A percentile compares a stretch with the other conserved stretches of the same genome.
Evolutionary conservation across 2,888 invertebrate genomes (phyloP).

Genomic region (Celastrina argiolus): DNA sequence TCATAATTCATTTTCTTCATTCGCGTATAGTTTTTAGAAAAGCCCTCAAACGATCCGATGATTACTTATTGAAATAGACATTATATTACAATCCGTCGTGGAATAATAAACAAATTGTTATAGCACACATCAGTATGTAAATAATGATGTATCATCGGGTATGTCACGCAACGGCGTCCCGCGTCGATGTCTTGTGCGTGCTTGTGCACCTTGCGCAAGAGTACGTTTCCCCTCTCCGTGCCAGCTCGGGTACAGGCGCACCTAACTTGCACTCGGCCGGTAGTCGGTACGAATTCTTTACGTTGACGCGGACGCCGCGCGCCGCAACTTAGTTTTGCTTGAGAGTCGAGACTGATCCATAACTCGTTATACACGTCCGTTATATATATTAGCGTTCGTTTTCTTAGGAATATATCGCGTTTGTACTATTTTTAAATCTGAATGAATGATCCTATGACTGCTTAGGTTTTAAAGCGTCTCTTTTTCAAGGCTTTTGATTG

Average conservation of each 20-base stretch:
- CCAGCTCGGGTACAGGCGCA: constrained; percentile 35
- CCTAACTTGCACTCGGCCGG: constrained; percentile 35
- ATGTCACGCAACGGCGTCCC: background rate
- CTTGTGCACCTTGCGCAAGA: constrained; percentile 26
- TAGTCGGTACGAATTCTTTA: constrained; percentile 26
- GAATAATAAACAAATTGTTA: background rate
- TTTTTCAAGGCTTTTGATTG: too few relatives aligned
- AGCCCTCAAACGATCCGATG: background rate
- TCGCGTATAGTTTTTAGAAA: background rate
- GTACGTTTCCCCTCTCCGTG: constrained; percentile 27
- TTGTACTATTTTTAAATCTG: background rate
- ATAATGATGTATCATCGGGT: constrained; percentile 8
- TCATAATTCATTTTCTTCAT: too few relatives aligned
- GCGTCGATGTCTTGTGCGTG: background rate
- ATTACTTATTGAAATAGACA: background rate
- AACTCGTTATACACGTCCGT: background rate
- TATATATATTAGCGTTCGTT: background rate
- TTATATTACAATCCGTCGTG: background rate
- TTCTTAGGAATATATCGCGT: background rate
- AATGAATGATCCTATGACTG: too few relatives aligned
- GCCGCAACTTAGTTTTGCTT: constrained; percentile 9
- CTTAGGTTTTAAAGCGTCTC: too few relatives aligned
- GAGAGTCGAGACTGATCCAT: background rate
- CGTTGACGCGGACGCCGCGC: background rate
- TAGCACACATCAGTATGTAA: background rate